These are phyloP conservation scores for Trissoscelio sp. DNA, from an alignment of 2,888 invertebrate genomes.

Conservation along the genomic window DNA sequence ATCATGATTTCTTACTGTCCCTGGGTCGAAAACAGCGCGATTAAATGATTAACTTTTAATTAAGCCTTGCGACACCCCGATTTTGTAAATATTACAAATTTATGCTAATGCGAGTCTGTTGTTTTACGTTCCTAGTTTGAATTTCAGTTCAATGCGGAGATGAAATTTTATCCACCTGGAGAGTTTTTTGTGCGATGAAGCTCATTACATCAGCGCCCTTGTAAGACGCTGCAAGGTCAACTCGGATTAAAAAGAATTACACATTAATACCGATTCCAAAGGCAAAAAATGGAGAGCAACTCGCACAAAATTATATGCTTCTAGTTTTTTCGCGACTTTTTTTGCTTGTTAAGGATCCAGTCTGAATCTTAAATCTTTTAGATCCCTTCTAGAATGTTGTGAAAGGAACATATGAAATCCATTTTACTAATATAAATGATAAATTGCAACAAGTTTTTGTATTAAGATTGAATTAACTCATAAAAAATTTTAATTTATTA, in stretches of 20 bases:
- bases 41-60: constrained; percentile 32
- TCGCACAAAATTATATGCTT: constrained; percentile 12
- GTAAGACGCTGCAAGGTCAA: constrained; percentile 28
- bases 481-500: too few species aligned
- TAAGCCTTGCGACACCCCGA: constrained; percentile 8
- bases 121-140: neutral
- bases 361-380: constrained; percentile 6
- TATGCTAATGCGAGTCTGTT: constrained; percentile 2
- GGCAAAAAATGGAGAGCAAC: constrained; percentile 8
- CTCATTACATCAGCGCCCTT: constrained; percentile 18
- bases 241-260: constrained; percentile 25
- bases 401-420: neutral
- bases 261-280: constrained; percentile 13
- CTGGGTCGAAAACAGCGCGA: constrained; percentile 6
- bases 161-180: neutral
- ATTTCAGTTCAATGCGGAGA: neutral
- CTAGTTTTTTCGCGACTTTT: constrained; percentile 1
- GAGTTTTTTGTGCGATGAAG: neutral
- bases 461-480: too few species aligned
- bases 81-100: neutral
- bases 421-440: neutral
- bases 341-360: constrained; percentile 9
- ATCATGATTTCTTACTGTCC: constrained; percentile 19
- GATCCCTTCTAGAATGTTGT: constrained; percentile 4
- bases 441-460: too few species aligned